Base-by-base conservation (phyloP, 2,888 invertebrate species). In the Chrysopilus asiliformis region DNA sequence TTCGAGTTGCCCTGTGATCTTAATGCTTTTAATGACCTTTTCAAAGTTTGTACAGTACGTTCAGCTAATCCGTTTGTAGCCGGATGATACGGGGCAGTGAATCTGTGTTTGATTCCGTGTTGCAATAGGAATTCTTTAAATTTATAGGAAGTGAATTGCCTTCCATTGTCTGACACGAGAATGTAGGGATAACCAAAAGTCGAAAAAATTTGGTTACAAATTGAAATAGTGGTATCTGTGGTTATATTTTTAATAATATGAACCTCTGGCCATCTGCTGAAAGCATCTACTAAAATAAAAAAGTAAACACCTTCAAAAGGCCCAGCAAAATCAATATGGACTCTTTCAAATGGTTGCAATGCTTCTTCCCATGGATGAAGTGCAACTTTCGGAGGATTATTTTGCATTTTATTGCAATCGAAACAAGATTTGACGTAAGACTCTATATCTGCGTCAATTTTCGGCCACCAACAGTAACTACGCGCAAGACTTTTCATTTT, bases 391-490 rank as follows among this genome's bases (percentile, higher is more conserved):
- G n/a, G n/a, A n/a, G n/a, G n/a, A n/a, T n/a, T n/a, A n/a, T n/a
- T n/a, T n/a, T n/a, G n/a, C n/a, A 35, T 25, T 15, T 15, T 30
- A 22, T 38, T 28, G 32, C 42, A 46, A 9, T 32, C 13, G 9
- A 18, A 12, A 29, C 44, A 46, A 17, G 39, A 24, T 15, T 43
- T 39, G 2, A 50, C 41, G 5, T 40, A 25, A 6, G 43, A 34
- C 37, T 50, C 47, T 9, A 49, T 47, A 12, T 52, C 49, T 9
- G 22, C 16, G 24, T 44, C 40, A 9, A 50, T 42, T 12, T 42
- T 43, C 8, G 47, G 48, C 41, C 49, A 51, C 39, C 47, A 50
- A 30, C 48, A 41, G 12, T 47, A 38, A 36, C 45, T 39, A 32
- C 40, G 24, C 3, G 47, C 48, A 36, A 45, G 13, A 2, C 30